phyloP scores from a whole-genome alignment of 1,140 invertebrate genomes.

The Notospermus geniculatus region DNA sequence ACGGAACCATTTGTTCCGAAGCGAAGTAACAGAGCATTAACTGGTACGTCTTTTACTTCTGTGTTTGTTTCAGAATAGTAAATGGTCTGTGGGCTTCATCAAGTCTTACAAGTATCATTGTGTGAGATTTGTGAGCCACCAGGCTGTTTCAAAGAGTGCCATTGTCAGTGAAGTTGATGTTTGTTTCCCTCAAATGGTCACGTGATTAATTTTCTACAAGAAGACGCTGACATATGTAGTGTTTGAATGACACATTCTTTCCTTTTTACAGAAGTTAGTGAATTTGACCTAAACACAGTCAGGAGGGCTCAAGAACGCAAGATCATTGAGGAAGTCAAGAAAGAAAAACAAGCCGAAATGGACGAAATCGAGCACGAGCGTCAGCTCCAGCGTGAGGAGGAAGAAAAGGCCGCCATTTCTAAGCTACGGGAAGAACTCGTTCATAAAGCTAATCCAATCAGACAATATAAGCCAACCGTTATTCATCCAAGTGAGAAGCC shows the following conservation, averaged over 20 bases:
- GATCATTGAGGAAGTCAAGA: slow-evolving; percentile 55
- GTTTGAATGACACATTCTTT: not conserved
- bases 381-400: slow-evolving; percentile 37
- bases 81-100: not conserved
- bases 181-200: not conserved
- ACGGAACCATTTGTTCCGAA: slow-evolving; percentile 60
- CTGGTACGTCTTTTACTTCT: too few relatives aligned
- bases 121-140: not conserved
- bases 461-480: slow-evolving; percentile 49
- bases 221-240: not conserved
- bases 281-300: slow-evolving; percentile 58
- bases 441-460: slow-evolving; percentile 55
- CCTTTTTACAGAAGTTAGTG: slow-evolving; percentile 41
- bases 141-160: not conserved
- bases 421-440: slow-evolving; percentile 50
- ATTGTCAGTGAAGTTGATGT: not conserved
- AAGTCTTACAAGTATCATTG: not conserved
- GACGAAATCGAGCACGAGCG: slow-evolving; percentile 34
- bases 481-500: slow-evolving; percentile 51
- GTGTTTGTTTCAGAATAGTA: not conserved
- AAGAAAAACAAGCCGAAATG: slow-evolving; percentile 52
- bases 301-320: slow-evolving; percentile 53
- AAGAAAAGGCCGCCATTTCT: slow-evolving; percentile 49
- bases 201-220: not conserved
- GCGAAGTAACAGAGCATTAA: slow-evolving; percentile 46